Evolutionary conservation across 1,140 invertebrate genomes (phyloP).

Genomic region (Charaxes varanes): DNA sequence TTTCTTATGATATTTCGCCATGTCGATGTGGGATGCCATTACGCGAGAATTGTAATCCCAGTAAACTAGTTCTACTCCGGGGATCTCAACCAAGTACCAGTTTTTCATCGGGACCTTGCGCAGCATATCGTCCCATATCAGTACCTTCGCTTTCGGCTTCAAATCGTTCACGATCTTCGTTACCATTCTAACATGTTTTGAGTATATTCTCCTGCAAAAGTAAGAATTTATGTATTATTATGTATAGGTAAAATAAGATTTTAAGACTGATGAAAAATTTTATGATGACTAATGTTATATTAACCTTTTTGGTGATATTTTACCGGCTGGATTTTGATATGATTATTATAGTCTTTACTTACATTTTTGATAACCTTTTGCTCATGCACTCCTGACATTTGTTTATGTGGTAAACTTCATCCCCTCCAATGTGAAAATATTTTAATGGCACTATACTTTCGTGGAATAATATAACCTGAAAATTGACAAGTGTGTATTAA

Average conservation of each 20-base stretch:
- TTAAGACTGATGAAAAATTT: too few relatives aligned
- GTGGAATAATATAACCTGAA: conserved; percentile 59
- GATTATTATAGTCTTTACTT: conserved; percentile 25
- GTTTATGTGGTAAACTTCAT: conserved; percentile 90
- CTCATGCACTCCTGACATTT: conserved; percentile 76
- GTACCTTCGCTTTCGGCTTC: conserved; percentile 79
- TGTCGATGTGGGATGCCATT: conserved; percentile 27
- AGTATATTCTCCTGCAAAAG: conserved; percentile 77
- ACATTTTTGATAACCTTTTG: conserved; percentile 29
- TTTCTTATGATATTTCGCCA: conserved; percentile 38
- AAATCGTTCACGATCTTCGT: conserved; percentile 77
- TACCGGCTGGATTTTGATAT: background rate
- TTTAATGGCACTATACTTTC: conserved; percentile 69
- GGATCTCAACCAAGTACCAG: conserved; percentile 78
- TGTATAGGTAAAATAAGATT: too few relatives aligned
- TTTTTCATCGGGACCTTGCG: conserved; percentile 80
- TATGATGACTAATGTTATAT: too few relatives aligned
- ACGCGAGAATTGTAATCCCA: conserved; percentile 80
- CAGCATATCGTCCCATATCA: conserved; percentile 98
- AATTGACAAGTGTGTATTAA: conserved; percentile 12
- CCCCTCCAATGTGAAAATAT: conserved; percentile 87
- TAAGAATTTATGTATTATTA: too few relatives aligned
- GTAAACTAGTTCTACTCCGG: conserved; percentile 89
- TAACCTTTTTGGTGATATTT: background rate
- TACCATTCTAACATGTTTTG: conserved; percentile 81